Base-by-base conservation (phyloP, 2,113 vertebrate genomes). In the Atrichornis clamosus region DNA sequence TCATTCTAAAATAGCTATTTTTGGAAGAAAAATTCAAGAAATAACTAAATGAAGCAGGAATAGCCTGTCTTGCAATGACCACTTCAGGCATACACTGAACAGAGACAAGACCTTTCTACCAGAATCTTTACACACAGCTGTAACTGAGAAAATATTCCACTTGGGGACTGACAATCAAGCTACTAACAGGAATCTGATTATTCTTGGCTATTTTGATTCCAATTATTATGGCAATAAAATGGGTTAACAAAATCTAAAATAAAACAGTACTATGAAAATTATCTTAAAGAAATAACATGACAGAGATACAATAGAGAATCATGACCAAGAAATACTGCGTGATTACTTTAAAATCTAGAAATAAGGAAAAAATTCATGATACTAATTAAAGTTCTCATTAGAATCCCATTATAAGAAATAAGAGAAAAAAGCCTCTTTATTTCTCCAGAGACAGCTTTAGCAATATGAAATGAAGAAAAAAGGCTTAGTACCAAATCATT, bases 371-470 rank as follows among this genome's bases (percentile, higher is more conserved):
- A 95, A 95, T 35, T 95, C 94, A 92, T 96, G 39, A 79, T 84
- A 63, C 80, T 96, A 94, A 96, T 97, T 95, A 95, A 96, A 95
- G 68, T 90, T 97, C 91, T 96, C 84, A 96, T 96, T 97, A 95
- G 89, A 95, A 90, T 95, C 50, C 69, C 59, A 90, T 96, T 93
- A 89, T 63, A 95, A 92, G 68, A 97, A 95, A 94, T 87, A 81
- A 63, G 74, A 87, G 72, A 82, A 94, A 96, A 89, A 93, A 85
- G 9, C 32, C 72, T 88, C 73, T 94, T 93, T 94, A 94, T 95
- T 96, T 97, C 94, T 96, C 92, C 22, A 94, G 95, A 95, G 94
- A 88, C 65, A 90, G 53, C 19, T 91, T 96, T 73, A 95, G 47
- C 53, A 94, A 89, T 65, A 88, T 74, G 65, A 55, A 87, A 89